These are phyloP conservation scores for Nycticorax nycticorax DNA, from an alignment of 2,113 vertebrate species.

Conservation along the genomic window DNA sequence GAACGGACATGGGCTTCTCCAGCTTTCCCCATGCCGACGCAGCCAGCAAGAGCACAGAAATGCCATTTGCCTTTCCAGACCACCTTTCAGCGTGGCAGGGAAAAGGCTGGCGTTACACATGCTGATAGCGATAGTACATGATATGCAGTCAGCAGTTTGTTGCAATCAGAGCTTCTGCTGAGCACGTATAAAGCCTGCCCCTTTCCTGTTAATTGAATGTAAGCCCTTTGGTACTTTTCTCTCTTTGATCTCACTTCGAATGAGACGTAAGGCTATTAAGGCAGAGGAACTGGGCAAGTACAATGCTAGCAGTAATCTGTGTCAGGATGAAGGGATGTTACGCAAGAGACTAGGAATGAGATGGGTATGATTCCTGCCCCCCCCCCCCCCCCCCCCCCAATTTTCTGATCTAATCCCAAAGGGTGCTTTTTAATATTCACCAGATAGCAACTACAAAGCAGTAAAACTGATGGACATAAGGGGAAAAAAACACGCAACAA, in stretches of 20 bases:
- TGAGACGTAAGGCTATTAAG: slow-evolving; percentile 60
- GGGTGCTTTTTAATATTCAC: neutral
- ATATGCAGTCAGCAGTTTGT: slow-evolving; percentile 41
- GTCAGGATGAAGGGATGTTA: slow-evolving; percentile 14
- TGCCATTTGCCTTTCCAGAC: neutral
- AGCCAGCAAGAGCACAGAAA: neutral
- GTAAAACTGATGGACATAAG: neutral
- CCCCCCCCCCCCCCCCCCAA: too few species aligned
- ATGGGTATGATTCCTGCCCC: neutral
- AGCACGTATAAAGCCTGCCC: slow-evolving; percentile 30
- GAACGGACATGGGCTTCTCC: neutral
- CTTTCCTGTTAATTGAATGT: slow-evolving; percentile 68
- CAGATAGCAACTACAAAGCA: neutral
- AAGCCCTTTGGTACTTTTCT: slow-evolving; percentile 49
- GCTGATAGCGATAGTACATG: neutral
- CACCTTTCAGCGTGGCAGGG: neutral
- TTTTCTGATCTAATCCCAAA: neutral
- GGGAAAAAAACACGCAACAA: neutral
- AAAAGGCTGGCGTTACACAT: neutral
- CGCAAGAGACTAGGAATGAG: neutral
- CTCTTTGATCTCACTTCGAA: slow-evolving; percentile 60
- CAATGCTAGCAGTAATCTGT: slow-evolving; percentile 52
- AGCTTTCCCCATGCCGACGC: neutral
- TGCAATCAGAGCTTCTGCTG: slow-evolving; percentile 49
- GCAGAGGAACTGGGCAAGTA: slow-evolving; percentile 42